A percentile compares a stretch with the other conserved stretches of the same genome.
Conservation (phyloP, 2,113 vertebrate species). For the Solea senegalensis region DNA sequence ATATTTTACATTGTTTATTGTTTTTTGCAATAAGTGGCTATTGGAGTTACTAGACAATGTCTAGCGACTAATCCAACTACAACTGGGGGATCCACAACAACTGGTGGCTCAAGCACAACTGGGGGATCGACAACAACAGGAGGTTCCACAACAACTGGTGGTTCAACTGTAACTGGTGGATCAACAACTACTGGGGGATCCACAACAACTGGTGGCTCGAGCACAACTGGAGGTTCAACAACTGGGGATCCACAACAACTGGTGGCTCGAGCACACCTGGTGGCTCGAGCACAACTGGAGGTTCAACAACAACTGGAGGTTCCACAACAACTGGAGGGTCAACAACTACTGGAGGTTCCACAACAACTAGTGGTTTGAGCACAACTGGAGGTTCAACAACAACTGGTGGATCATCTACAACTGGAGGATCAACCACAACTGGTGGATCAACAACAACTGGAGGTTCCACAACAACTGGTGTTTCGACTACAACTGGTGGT, state of each 20-base stretch:
- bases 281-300: not conserved
- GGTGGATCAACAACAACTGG: no score
- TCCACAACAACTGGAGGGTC: not conserved
- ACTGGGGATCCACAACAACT: not conserved
- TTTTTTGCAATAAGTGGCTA: not conserved
- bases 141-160: not conserved
- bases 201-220: not conserved
- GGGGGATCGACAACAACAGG: no score
- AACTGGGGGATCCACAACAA: not conserved
- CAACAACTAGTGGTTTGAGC: not conserved
- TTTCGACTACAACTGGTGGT: not conserved
- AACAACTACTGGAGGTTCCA: not conserved
- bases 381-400: not conserved
- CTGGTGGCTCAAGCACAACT: not conserved
- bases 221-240: not conserved
- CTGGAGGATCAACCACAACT: no score
- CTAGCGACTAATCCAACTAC: no score
- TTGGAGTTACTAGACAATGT: not conserved
- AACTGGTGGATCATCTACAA: no score
- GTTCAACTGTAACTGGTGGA: not conserved
- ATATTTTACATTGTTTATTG: not conserved
- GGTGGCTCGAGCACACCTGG: not conserved
- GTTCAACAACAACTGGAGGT: not conserved
- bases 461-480: not conserved
- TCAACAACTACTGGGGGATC: not conserved